Base-by-base conservation (phyloP, 1,140 invertebrate species). In the Tetragonula clypearis region DNA sequence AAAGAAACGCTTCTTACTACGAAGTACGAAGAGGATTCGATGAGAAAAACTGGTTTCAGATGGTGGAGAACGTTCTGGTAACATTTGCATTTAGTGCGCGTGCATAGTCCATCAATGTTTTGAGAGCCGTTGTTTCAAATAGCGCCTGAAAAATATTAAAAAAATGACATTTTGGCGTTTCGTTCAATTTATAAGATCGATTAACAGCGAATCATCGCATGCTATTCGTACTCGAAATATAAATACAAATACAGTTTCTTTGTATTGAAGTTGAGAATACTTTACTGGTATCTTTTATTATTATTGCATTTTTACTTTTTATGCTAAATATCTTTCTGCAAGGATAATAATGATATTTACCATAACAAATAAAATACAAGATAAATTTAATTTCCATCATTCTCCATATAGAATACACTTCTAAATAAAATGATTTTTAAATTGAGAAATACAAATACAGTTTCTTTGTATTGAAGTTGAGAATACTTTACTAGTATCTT, bases 41-140 rank as follows among this genome's bases (percentile, higher is more conserved):
- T 35, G 76, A 71, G 82, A 84, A 79, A 79, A 84, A 84, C 82
- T 84, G 82, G 82, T 84, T 84, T 84, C 75, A 49, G 66, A 79
- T 84, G 66, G 15, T 79, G 66, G 41, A 79, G 76, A 84, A 84
- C 72, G 76, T 79, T 84, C 82, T 84, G 82, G 76, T 79, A 84
- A 84, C 76, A 78, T 76, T 84, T 79, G 66, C 76, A 84, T 79
- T 55, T 72, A 62, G 66, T 79, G 76, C 71, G 76, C 66, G 66
- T 69, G 75, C n/a, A 83, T 41, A 58, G 53, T 62, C 55, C 62
- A 60, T 72, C 75, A 35, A 21, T 62, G 19, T 83, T 83, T 83
- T 78, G 69, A 35, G 30, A 30, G 12, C 21, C 30, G 60, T 82
- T n/a, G 17, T 49, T 35, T 56, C 12, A 58, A 56, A 60, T 21